Evolutionary conservation across 2,797 vertebrate species (phyloP).

Genomic region (Mormyrops boulengeri): DNA sequence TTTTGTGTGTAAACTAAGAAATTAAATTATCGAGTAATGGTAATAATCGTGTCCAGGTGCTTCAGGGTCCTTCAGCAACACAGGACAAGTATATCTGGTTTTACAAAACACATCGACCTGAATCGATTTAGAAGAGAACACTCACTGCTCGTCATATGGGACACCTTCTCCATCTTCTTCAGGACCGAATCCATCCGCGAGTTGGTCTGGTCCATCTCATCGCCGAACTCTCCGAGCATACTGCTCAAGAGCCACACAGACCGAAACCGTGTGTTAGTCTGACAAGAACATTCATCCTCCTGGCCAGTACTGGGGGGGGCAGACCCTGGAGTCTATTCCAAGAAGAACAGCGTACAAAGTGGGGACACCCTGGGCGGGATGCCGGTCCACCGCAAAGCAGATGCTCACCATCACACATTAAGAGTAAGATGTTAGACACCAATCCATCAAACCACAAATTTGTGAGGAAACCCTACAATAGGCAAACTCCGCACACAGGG

Average conservation of each 20-base stretch:
- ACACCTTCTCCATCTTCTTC: constrained; percentile 76
- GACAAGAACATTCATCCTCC: background rate
- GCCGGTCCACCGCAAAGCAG: background rate
- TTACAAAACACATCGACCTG: background rate
- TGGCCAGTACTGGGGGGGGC: background rate
- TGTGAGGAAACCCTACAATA: background rate
- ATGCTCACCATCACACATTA: background rate
- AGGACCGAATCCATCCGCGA: constrained; percentile 72
- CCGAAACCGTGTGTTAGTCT: background rate
- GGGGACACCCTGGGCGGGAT: background rate
- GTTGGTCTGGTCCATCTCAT: constrained; percentile 75
- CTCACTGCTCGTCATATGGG: constrained; percentile 78
- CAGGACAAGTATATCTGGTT: background rate
- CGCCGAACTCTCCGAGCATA: constrained; percentile 70
- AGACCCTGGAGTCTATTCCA: background rate
- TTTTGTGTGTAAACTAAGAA: background rate
- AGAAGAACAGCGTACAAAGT: background rate
- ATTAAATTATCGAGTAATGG: background rate
- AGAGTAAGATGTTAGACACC: background rate
- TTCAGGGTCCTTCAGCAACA: background rate
- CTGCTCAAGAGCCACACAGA: constrained; percentile 35
- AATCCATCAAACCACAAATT: background rate
- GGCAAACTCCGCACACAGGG: background rate
- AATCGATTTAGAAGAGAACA: constrained; percentile 5
- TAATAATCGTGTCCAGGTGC: background rate